Conservation (phyloP, 2,797 vertebrate species). For the Lithobates sylvaticus region DNA sequence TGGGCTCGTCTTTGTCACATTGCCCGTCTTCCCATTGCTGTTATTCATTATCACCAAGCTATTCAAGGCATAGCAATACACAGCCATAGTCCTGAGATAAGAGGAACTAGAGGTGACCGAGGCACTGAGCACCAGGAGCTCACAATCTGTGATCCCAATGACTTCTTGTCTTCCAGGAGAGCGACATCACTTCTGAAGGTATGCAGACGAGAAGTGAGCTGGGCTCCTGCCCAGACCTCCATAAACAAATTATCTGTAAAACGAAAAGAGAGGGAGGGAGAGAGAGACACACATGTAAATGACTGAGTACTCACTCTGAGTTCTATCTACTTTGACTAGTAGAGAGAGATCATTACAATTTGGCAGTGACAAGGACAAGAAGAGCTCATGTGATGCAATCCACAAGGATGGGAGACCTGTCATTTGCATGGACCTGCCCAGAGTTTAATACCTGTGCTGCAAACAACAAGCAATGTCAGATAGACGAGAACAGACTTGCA, state of each 20-base stretch:
- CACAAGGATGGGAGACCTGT: neutral
- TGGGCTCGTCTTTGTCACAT: conserved; percentile 72
- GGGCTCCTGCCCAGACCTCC: conserved; percentile 68
- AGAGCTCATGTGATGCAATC: neutral
- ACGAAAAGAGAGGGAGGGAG: conserved; percentile 13
- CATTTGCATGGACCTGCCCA: conserved; percentile 41
- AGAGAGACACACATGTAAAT: conserved; percentile 40
- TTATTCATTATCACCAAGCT: conserved; percentile 86
- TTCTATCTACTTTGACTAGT: conserved; percentile 16
- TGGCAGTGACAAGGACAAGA: neutral
- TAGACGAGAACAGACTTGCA: conserved; percentile 10
- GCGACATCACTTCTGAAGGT: conserved; percentile 69
- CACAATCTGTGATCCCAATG: conserved; percentile 66
- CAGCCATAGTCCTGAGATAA: conserved; percentile 84
- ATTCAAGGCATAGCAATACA: conserved; percentile 84
- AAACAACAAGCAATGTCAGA: conserved; percentile 9
- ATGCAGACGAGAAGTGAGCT: conserved; percentile 50
- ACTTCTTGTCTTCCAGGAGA: conserved; percentile 61
- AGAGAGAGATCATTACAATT: conserved; percentile 26
- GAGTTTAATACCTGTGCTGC: conserved; percentile 9
- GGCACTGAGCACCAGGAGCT: conserved; percentile 59
- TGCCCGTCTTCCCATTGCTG: conserved; percentile 74
- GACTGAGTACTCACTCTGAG: neutral
- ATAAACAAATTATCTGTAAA: conserved; percentile 69
- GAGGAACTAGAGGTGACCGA: conserved; percentile 61